Base-by-base conservation (phyloP, 2,113 vertebrate species). In the Macrotis lagotis region DNA sequence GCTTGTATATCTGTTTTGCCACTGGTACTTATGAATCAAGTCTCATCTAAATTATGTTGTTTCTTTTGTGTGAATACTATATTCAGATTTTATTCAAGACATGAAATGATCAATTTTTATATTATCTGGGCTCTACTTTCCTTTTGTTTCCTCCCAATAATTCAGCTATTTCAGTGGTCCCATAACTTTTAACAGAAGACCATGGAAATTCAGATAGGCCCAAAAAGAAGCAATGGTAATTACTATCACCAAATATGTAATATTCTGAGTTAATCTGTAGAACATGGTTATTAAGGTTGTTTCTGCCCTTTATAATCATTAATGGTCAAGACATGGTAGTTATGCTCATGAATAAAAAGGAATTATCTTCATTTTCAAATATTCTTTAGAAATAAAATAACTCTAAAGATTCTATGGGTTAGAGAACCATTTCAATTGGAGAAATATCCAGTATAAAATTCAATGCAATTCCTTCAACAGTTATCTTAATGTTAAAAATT, bases 371-470 rank as follows among this genome's bases (percentile, higher is more conserved):
- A 53, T 50, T 26, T n/a, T 96, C 3, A 93, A 92, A 66, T n/a
- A 94, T 93, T 91, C 37, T 3, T 96, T 88, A 50, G 1, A 26
- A 83, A 89, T 89, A 92, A 95, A 59, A 90, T 94, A n/a, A 90
- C 91, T 93, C 51, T 14, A 9, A 37, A 89, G 90, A 90, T 52
- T 25, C 12, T 66, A 51, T 83, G 8, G 66, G 14, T 83, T 83
- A n/a, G 37, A 83, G n/a, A 83, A 6, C 16, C 6, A 83, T 83
- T 83, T 83, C 16, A 47, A 37, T 24, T 88, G 49, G 91, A 93
- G 44, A 94, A 90, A 90, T 90, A n/a, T 90, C 47, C 91, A 96
- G 49, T 92, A 93, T 49, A n/a, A 90, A 89, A 90, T 22, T 94
- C 44, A 74, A 53, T 90, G 91, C 89, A 95, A 26, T 52, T 9